These are phyloP conservation scores for Danaus melanippus DNA, from an alignment of 1,140 invertebrate species.

Conservation along the genomic window DNA sequence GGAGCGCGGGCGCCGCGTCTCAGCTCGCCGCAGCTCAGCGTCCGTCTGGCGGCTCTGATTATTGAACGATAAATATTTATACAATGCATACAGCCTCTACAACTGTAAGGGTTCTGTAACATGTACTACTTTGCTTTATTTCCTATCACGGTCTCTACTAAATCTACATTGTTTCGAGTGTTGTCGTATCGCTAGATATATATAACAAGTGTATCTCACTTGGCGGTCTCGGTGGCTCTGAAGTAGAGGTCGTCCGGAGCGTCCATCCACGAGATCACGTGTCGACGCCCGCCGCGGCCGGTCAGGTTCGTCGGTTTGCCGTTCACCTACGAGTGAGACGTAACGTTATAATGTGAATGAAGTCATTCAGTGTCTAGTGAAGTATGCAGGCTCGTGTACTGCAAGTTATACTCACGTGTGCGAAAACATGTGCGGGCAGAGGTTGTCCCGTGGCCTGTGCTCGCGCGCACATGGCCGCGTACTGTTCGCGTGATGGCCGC, in stretches of 20 bases:
- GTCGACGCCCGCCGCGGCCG: conserved; percentile 80
- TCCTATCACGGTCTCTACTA: too few species aligned
- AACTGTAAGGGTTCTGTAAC: too few species aligned
- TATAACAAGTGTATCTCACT: conserved; percentile 74
- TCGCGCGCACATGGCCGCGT: conserved; percentile 77
- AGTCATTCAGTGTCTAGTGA: not conserved
- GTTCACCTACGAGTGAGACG: conserved; percentile 66
- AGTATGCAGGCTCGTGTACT: not conserved
- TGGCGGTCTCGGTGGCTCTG: conserved; percentile 89
- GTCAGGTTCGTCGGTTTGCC: conserved; percentile 83
- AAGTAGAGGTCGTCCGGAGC: conserved; percentile 98
- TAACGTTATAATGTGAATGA: conserved; percentile 5
- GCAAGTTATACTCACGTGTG: conserved; percentile 64
- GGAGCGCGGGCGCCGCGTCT: conserved; percentile 92
- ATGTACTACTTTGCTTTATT: too few species aligned
- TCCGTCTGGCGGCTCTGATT: conserved; percentile 85
- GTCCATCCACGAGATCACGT: conserved; percentile 98
- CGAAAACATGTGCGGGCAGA: conserved; percentile 75
- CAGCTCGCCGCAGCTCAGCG: conserved; percentile 84
- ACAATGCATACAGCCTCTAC: too few species aligned
- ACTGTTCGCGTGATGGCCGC: conserved; percentile 77
- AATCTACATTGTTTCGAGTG: too few species aligned
- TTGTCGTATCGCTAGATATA: too few species aligned
- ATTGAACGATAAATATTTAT: not conserved
- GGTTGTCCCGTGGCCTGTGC: conserved; percentile 74